Conservation (phyloP, 2,888 invertebrate genomes). For the Rhopalosiphum nymphaeae region DNA sequence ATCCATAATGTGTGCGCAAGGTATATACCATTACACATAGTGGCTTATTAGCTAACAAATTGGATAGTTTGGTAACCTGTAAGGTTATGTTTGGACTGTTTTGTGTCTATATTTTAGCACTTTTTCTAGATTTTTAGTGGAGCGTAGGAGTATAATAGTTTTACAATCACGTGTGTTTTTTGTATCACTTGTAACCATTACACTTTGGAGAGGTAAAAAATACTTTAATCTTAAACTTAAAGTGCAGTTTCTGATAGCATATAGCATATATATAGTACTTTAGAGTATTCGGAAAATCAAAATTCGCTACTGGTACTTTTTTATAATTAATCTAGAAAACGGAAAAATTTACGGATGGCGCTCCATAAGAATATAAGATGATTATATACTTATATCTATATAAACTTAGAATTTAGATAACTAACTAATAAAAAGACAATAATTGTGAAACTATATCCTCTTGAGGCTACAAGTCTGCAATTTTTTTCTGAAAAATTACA, state of each 20-base stretch:
- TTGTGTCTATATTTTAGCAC: background rate
- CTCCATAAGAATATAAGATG: too few species aligned
- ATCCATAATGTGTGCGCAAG: background rate
- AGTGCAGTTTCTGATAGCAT: too few species aligned
- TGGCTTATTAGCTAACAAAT: too few species aligned
- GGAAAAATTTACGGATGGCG: too few species aligned
- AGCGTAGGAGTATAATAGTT: background rate
- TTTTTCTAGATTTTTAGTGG: background rate
- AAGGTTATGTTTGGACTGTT: too few species aligned
- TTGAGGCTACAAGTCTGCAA: background rate
- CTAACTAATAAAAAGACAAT: background rate
- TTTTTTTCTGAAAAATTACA: background rate
- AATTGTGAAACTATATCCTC: background rate
- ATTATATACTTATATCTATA: background rate
- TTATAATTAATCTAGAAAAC: too few species aligned
- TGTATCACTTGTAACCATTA: background rate
- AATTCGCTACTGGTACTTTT: too few species aligned
- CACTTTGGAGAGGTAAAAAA: background rate
- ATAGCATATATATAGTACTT: too few species aligned
- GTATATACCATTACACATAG: background rate
- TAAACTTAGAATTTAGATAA: background rate
- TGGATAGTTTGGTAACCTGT: background rate
- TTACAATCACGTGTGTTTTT: background rate
- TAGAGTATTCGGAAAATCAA: too few species aligned
- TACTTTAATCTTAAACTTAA: background rate